Evolutionary conservation across 2,113 vertebrate species (phyloP).

Genomic region (Archocentrus centrarchus): DNA sequence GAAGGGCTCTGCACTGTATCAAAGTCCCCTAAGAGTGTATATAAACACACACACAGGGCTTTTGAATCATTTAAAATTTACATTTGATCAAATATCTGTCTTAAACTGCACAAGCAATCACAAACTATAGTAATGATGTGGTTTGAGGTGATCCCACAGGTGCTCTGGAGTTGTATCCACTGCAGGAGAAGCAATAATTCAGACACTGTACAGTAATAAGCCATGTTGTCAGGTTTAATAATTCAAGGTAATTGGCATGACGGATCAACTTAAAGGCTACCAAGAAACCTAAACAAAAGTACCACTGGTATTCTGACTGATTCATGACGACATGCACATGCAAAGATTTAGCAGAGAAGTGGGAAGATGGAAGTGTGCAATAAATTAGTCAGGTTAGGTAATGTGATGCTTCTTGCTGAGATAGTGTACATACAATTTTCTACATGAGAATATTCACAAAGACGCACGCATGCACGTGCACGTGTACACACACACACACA

Average conservation of each 20-base stretch:
- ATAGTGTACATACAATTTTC: conserved; percentile 42
- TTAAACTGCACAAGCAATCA: conserved; percentile 15
- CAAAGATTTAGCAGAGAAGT: conserved; percentile 31
- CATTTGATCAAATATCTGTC: conserved; percentile 35
- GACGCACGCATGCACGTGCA: neutral
- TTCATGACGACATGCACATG: conserved; percentile 29
- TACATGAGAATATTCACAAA: conserved; percentile 2
- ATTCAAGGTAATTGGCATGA: conserved; percentile 67
- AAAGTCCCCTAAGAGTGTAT: conserved; percentile 87
- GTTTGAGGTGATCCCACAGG: conserved; percentile 58
- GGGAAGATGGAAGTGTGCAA: conserved; percentile 19
- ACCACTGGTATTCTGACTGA: conserved; percentile 28
- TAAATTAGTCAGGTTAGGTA: conserved; percentile 52
- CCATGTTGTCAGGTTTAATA: conserved; percentile 66
- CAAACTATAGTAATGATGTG: conserved; percentile 44
- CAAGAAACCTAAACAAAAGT: conserved; percentile 36
- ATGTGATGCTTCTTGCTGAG: conserved; percentile 46
- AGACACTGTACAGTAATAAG: conserved; percentile 44
- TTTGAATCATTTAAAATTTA: conserved; percentile 36
- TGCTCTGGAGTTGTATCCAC: conserved; percentile 50
- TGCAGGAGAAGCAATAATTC: conserved; percentile 64
- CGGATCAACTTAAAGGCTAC: conserved; percentile 51
- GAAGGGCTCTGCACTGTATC: conserved; percentile 96
- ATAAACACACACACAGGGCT: conserved; percentile 37
- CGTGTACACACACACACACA: conserved; percentile 8